Evolutionary conservation across 2,113 vertebrate species (phyloP), one percentile per base, ranked within the genome.

Genomic region (Lepus europaeus): DNA sequence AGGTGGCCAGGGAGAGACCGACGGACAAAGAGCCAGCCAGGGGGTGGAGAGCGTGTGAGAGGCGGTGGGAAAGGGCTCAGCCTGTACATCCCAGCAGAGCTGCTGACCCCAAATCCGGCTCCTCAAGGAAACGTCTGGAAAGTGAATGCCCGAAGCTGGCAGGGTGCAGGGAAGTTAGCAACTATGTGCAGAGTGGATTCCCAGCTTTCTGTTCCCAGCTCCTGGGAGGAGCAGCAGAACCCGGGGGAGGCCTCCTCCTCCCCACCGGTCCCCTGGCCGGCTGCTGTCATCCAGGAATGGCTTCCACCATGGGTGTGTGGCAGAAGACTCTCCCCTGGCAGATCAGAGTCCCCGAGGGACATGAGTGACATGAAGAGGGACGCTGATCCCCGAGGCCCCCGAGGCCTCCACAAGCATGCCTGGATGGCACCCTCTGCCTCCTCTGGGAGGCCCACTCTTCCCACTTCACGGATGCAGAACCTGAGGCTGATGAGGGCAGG

Each of bases 121-220:
- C 73, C 80, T 97, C 86, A 79, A 31, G 91, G 93, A 84, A 89
- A 88, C 74, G 91, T 51, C 93, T 69, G 86, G 93, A 56, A 95
- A 96, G 63, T 81, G 53, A 94, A 31, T 89, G 78, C 89, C 66
- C 1, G 2, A 45, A 80, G 79, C 88, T 68, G 90, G 93, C 93
- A 78, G 56, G 14, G 81, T n/a, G 14, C 66, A 68, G 90, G 68
- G 53, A 96, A 94, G 93, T 87, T 93, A 93, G 93, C 94, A 81
- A 73, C 53, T 33, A 63, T 6, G 70, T 84, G 59, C 6, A 25
- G 23, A 17, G 29, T 36, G 76, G 92, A 91, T 94, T 79, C 61
- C 31, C 56, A 80, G 74, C 64, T 85, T 93, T 84, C 64, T 94
- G 81, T 86, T 92, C 92, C 68, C 81, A 31, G 69, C 81, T 59